Base-by-base conservation (phyloP, 2,113 vertebrate genomes). In the Lontra canadensis region DNA sequence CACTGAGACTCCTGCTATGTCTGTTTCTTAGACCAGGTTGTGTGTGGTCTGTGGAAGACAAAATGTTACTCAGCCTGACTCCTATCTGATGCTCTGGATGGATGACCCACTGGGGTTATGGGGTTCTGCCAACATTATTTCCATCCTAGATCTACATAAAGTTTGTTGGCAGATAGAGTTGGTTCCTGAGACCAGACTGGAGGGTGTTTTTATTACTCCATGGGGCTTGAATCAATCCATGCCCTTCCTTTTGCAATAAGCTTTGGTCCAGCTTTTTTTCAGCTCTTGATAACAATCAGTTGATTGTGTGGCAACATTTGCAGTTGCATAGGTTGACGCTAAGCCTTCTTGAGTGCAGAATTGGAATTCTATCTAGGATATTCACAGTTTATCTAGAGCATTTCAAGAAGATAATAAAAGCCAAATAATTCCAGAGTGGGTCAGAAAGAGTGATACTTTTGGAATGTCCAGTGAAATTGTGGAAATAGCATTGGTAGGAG, bases 21-120 rank as follows among this genome's bases (percentile, higher is more conserved):
- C n/a, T 47, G 67, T 42, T 3, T 94, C 59, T 76, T 23, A 47
- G 4, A 49, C 20, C 15, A 67, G 79, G 34, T 39, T 71, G 67
- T 18, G 14, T 52, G 49, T 79, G 73, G 47, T 67, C 83, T 78
- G 7, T n/a, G 7, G 52, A 57, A 57, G 47, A 52, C 2, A 4
- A 57, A 79, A 67, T 34, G 25, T 88, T 49, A 81, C 69, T 85
- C 88, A 95, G 47, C 81, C 95, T 69, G 2, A 6, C 1, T 10
- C 65, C 17, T 42, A 87, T 95, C 82, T 93, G 93, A 96, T 95
- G 79, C 25, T 96, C 94, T 69, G n/a, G 23, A 63, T 95, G 88
- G 52, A 36, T 96, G 93, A 93, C 31, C 90, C 71, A 18, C 80
- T 94, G 42, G 87, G 69, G 29, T 59, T 88, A 26, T 23, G 71